Evolutionary conservation across 2,888 invertebrate genomes (phyloP).

Genomic region (Trachelus troglodyta): DNA sequence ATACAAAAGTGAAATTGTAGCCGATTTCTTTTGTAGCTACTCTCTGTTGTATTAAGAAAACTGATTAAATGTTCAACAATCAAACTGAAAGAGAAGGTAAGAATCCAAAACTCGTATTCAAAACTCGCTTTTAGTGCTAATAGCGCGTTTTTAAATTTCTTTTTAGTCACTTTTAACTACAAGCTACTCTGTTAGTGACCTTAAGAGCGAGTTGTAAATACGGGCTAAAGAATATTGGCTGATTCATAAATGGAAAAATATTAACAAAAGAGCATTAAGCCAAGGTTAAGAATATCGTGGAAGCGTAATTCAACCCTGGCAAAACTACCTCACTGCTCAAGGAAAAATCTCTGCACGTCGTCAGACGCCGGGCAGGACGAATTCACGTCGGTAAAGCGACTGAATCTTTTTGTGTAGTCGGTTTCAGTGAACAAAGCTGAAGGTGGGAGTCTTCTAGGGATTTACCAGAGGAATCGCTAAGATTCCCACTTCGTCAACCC

Average conservation of each 20-base stretch:
- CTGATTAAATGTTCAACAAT: background rate
- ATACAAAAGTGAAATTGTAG: background rate
- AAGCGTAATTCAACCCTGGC: background rate
- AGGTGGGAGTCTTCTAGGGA: constrained; percentile 29
- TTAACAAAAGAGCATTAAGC: background rate
- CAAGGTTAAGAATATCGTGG: background rate
- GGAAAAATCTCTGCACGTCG: background rate
- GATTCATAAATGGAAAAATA: background rate
- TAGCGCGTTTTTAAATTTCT: no score
- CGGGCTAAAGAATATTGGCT: background rate
- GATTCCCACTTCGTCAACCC: constrained; percentile 39
- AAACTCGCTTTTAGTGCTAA: no score
- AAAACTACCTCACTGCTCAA: background rate
- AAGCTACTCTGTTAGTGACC: no score
- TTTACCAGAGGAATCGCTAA: constrained; percentile 27
- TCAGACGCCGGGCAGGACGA: background rate
- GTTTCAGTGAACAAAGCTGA: constrained; percentile 37
- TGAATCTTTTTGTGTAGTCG: background rate
- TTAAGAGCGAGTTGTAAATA: no score
- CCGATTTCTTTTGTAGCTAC: background rate
- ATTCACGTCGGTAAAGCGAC: background rate
- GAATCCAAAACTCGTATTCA: no score
- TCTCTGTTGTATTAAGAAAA: background rate
- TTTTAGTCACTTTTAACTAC: no score
- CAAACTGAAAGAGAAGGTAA: no score